Conservation (phyloP, 2,797 vertebrate genomes). For the Sardinella longiceps region DNA sequence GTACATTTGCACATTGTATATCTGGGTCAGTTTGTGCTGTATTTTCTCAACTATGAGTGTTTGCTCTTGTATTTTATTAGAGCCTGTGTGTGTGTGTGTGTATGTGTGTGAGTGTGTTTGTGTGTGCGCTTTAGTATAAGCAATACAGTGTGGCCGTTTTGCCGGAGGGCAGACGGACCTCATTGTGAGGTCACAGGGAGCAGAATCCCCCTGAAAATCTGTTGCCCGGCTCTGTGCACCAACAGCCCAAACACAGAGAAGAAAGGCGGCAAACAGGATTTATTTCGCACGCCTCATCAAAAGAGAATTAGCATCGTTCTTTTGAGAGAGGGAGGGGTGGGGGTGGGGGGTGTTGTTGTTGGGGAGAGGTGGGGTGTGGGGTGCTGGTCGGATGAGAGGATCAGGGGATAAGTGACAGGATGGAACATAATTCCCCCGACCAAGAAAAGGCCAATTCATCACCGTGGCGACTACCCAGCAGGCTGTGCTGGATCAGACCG, state of each 20-base stretch:
- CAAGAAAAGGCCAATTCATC: constrained; percentile 25
- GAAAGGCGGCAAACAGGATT: constrained; percentile 86
- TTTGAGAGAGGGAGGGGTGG: constrained; percentile 69
- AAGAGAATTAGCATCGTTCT: constrained; percentile 82
- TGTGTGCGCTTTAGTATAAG: constrained; percentile 49
- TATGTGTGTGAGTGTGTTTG: not conserved
- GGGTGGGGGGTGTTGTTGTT: constrained; percentile 66
- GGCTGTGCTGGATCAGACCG: constrained; percentile 13
- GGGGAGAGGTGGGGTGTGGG: constrained; percentile 34
- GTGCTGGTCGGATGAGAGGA: constrained; percentile 48
- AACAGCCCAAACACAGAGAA: constrained; percentile 75
- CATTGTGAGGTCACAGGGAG: constrained; percentile 73
- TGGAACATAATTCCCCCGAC: constrained; percentile 22
- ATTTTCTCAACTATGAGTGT: constrained; percentile 43
- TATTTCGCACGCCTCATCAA: constrained; percentile 90
- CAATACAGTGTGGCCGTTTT: constrained; percentile 26
- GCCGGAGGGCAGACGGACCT: constrained; percentile 70
- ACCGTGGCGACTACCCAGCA: constrained; percentile 6
- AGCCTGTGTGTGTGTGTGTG: not conserved
- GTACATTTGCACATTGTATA: constrained; percentile 6
- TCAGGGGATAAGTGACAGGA: constrained; percentile 19
- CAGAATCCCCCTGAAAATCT: constrained; percentile 83
- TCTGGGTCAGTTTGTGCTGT: constrained; percentile 8
- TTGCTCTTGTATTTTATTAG: not conserved
- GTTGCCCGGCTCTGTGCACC: constrained; percentile 85